Evolutionary conservation across 1,140 invertebrate genomes (phyloP), one percentile per base, ranked within the genome.

Genomic region (Macrobrachium rosenbergii): DNA sequence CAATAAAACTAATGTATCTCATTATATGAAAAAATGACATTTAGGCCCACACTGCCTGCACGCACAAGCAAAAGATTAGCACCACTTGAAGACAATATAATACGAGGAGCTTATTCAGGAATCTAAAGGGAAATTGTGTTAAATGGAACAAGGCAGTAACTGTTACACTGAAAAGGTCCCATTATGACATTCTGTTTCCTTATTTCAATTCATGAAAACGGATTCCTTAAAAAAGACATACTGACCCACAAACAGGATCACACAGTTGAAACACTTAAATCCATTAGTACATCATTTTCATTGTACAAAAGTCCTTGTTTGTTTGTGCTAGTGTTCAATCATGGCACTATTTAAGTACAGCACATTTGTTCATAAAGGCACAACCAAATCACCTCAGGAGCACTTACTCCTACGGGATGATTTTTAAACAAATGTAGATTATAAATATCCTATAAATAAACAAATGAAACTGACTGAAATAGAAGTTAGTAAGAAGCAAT

Each of bases 391-490:
- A 62, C 52, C 64, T 28, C 45, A 62, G 59, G 69, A 87, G 78
- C 59, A 75, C 84, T 59, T 63, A 59, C 17, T 76, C 43, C 69
- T 81, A 21, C 81, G 69, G 21, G 63, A 75, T 59, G 59, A 37
- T 58, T 63, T 37, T 63, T 87, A n/a, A 69, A 73, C 67, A 45
- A 28, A 58, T 59, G 77, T 62, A 21, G 62, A 87, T 60, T 87
- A 87, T 87, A 87, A 87, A 87, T 81, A 87, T 52, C 78, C 84
- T 87, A 87, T 73, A 81, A 81, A 87, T 80, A 87, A 43, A 87
- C 45, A 82, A 80, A 79, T 60, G 45, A 64, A 87, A 75, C 64
- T 82, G 84, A 87, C 78, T 81, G 63, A 87, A 87, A 79, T 69
- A 87, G 45, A 87, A 80, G 84, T 87, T 87, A 87, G 84, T 87